These are phyloP conservation scores for Oreotrochilus melanogaster DNA, from an alignment of 2,113 vertebrate genomes.

Conservation along the genomic window DNA sequence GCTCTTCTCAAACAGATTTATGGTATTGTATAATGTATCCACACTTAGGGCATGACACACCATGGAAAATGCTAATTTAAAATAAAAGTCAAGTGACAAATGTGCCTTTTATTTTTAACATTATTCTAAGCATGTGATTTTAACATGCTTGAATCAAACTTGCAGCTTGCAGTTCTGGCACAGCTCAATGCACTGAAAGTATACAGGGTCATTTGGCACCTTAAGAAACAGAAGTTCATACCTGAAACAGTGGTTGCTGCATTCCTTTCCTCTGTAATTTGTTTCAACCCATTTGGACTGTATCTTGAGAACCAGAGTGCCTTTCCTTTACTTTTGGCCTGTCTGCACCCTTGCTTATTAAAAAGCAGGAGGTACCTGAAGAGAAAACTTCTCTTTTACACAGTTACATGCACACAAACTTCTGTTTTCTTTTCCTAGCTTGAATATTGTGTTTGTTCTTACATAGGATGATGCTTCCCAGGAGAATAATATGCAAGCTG, in stretches of 20 bases:
- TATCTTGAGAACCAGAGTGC: background rate
- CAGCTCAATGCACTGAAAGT: background rate
- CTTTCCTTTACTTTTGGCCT: background rate
- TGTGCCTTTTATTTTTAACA: background rate
- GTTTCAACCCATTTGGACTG: background rate
- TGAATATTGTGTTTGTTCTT: background rate
- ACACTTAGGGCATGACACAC: background rate
- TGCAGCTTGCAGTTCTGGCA: background rate
- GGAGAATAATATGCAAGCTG: conserved; percentile 94
- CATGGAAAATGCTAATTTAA: background rate
- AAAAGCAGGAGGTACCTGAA: background rate
- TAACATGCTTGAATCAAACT: background rate
- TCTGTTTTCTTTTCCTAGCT: background rate
- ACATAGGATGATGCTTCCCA: conserved; percentile 87
- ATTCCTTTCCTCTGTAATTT: background rate
- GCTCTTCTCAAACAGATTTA: background rate
- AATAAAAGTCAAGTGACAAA: background rate
- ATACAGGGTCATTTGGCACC: background rate
- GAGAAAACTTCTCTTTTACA: background rate
- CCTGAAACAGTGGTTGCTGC: background rate
- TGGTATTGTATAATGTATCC: background rate
- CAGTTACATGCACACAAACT: background rate
- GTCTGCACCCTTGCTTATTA: background rate
- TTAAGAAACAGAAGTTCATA: background rate
- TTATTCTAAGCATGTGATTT: background rate